Conservation (phyloP, 2,113 vertebrate genomes). For the Bufo bufo region DNA sequence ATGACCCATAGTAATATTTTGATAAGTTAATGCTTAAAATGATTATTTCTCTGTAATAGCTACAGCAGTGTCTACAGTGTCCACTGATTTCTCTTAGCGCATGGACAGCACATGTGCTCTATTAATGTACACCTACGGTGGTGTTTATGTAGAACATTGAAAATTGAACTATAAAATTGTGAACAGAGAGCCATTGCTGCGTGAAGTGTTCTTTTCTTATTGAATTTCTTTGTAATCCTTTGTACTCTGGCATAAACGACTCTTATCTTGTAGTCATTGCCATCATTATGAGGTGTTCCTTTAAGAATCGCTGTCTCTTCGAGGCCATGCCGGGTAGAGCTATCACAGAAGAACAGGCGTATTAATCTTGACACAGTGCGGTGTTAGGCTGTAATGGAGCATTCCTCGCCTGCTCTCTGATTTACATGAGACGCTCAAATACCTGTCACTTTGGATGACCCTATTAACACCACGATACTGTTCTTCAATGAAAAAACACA, state of each 20-base stretch:
- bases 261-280: background rate
- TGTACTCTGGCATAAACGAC: slow-evolving; percentile 1
- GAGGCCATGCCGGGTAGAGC: slow-evolving; percentile 8
- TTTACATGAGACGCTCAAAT: slow-evolving; percentile 57
- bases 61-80: background rate
- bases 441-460: slow-evolving; percentile 57
- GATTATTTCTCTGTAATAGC: background rate
- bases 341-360: slow-evolving; percentile 37
- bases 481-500: slow-evolving; percentile 51
- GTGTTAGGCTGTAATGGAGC: slow-evolving; percentile 53
- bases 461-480: slow-evolving; percentile 55
- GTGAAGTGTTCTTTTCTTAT: background rate
- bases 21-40: background rate
- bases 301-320: slow-evolving; percentile 30
- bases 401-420: slow-evolving; percentile 52
- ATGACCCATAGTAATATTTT: background rate
- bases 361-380: slow-evolving; percentile 54
- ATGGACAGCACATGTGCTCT: background rate
- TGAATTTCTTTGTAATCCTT: background rate
- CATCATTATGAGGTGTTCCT: background rate
- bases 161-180: background rate
- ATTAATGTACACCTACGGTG: background rate
- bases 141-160: background rate
- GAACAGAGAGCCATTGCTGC: background rate
- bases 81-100: background rate